Percentiles rank a stretch among this genome's conserved stretches.
phyloP scores from a whole-genome alignment of 2,888 invertebrate species.

The Linnaemya vulpina region DNA sequence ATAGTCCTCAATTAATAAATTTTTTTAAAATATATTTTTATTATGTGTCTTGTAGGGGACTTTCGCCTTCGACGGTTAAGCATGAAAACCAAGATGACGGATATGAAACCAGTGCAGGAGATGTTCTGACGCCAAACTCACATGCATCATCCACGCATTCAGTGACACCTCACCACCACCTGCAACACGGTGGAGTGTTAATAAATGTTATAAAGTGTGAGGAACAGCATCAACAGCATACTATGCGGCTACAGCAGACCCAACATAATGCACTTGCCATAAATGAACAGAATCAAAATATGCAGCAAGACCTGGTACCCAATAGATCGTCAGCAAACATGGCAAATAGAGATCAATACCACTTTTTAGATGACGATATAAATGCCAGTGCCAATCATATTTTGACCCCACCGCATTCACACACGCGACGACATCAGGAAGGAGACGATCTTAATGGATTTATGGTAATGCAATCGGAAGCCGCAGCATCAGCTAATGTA shows the following conservation, averaged over 20 bases:
- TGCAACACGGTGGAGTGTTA: conserved; percentile 73
- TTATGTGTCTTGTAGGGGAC: conserved; percentile 71
- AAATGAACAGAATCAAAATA: conserved; percentile 46
- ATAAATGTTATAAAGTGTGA: conserved; percentile 72
- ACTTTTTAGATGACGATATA: conserved; percentile 50
- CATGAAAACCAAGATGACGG: conserved; percentile 94
- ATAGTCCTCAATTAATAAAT: not conserved
- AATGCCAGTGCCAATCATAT: conserved; percentile 37
- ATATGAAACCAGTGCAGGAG: conserved; percentile 92
- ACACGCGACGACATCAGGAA: conserved; percentile 44
- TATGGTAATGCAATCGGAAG: conserved; percentile 49
- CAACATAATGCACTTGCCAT: conserved; percentile 38
- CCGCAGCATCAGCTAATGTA: conserved; percentile 80
- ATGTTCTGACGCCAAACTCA: conserved; percentile 82
- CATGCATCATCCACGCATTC: conserved; percentile 80
- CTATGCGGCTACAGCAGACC: conserved; percentile 63
- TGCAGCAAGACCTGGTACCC: conserved; percentile 43
- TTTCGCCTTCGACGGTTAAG: conserved; percentile 80
- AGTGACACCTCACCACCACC: conserved; percentile 79
- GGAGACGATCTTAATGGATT: conserved; percentile 20
- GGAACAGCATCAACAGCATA: conserved; percentile 71
- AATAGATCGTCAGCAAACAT: conserved; percentile 61
- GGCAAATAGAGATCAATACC: conserved; percentile 60
- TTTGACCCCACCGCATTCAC: conserved; percentile 53
- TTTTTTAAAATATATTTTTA: not conserved